Percentiles rank a stretch among this genome's conserved stretches.
These are phyloP conservation scores for Phymorhynchus buccinoides DNA, from an alignment of 1,140 invertebrate species.

Conservation along the genomic window DNA sequence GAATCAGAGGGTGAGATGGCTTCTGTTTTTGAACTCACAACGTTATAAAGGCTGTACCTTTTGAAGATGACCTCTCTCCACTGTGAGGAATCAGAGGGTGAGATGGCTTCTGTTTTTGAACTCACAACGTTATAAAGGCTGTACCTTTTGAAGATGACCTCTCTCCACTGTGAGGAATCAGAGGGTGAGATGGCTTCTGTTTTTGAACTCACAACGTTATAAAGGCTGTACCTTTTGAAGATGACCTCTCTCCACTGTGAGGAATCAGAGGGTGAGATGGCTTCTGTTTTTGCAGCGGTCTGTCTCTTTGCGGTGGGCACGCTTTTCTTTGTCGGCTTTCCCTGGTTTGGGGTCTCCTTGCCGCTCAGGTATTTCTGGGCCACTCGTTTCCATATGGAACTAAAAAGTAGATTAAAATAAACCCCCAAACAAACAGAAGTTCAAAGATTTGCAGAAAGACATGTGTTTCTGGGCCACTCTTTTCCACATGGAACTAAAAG, in stretches of 20 bases:
- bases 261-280: not conserved
- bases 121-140: too few species aligned
- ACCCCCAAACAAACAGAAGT: too few species aligned
- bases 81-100: too few species aligned
- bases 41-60: too few species aligned
- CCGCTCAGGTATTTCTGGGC: not conserved
- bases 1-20: too few species aligned
- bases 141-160: not conserved
- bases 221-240: not conserved
- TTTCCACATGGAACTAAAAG: not conserved
- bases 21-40: too few species aligned
- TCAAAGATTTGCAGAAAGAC: not conserved
- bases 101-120: too few species aligned
- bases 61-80: too few species aligned
- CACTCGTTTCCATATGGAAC: not conserved
- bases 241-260: slow-evolving; percentile 7
- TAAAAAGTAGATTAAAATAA: too few species aligned
- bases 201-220: too few species aligned
- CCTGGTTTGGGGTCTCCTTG: not conserved
- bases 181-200: not conserved
- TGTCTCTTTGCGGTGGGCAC: not conserved
- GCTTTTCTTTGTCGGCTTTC: too few species aligned
- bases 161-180: not conserved
- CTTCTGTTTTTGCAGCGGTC: not conserved
- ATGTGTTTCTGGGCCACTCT: too few species aligned